Evolutionary conservation across 2,888 invertebrate genomes (phyloP).

Genomic region (Anoplius nigerrimus): DNA sequence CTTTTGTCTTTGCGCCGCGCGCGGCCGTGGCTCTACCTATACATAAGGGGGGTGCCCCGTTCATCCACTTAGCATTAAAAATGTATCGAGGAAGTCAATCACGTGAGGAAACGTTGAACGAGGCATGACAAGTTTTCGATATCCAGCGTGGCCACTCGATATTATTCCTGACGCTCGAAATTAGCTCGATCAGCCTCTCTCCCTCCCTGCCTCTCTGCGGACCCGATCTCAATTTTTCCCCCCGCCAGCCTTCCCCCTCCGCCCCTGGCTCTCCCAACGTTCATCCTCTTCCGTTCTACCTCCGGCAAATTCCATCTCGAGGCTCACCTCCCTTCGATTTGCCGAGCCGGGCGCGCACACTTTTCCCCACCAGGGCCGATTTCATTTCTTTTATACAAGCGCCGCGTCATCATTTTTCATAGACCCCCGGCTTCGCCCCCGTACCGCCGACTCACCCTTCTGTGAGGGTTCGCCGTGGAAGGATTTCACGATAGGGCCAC

Average conservation of each 20-base stretch:
- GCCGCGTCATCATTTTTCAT: slow-evolving; percentile 75
- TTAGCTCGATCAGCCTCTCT: slow-evolving; percentile 33
- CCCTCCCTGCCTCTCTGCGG: too few relatives aligned
- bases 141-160: slow-evolving; percentile 27
- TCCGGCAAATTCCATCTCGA: slow-evolving; percentile 8
- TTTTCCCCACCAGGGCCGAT: slow-evolving; percentile 63
- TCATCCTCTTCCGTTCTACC: slow-evolving; percentile 45
- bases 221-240: not conserved
- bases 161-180: slow-evolving; percentile 47
- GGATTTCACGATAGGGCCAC: slow-evolving; percentile 50
- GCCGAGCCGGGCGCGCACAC: slow-evolving; percentile 31
- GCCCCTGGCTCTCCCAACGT: slow-evolving; percentile 17
- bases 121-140: slow-evolving; percentile 35
- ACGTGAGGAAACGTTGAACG: slow-evolving; percentile 22
- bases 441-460: slow-evolving; percentile 17
- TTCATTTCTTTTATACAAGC: slow-evolving; percentile 70
- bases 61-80: slow-evolving; percentile 3
- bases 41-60: not conserved
- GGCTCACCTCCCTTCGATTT: slow-evolving; percentile 35
- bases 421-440: slow-evolving; percentile 51
- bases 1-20: not conserved
- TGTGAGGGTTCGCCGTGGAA: slow-evolving; percentile 34
- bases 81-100: slow-evolving; percentile 17
- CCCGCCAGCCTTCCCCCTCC: too few relatives aligned
- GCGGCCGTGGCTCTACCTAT: too few relatives aligned